Percentiles rank a stretch among this genome's conserved stretches.
Conservation (phyloP, 2,797 vertebrate genomes). For the Staurois parvus region DNA sequence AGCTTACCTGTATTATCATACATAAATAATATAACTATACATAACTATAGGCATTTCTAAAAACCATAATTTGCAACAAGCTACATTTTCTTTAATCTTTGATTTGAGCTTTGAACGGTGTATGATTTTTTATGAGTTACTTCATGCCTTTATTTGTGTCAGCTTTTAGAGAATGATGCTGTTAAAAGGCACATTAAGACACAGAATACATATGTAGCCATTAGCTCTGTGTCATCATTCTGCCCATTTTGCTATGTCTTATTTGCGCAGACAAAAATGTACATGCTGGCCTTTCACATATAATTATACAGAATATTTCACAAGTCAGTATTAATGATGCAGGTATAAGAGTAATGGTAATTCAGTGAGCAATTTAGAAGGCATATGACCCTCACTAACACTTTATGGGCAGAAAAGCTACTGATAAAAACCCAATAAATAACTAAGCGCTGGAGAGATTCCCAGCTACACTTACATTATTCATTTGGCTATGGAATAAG, state of each 20-base stretch:
- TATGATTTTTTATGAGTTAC: not conserved
- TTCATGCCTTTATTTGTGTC: not conserved
- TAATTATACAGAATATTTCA: slow-evolving; percentile 31
- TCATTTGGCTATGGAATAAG: slow-evolving; percentile 5
- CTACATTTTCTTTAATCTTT: not conserved
- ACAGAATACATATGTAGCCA: not conserved
- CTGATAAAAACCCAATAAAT: slow-evolving; percentile 53
- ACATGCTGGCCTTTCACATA: slow-evolving; percentile 37
- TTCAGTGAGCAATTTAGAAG: slow-evolving; percentile 39
- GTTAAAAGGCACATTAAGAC: not conserved
- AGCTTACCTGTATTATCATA: too few species aligned
- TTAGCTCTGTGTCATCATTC: not conserved
- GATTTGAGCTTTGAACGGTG: not conserved
- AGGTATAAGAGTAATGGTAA: slow-evolving; percentile 42
- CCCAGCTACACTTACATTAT: slow-evolving; percentile 47
- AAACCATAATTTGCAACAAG: not conserved
- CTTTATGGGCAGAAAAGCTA: slow-evolving; percentile 34
- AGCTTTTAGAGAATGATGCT: not conserved
- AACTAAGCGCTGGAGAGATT: slow-evolving; percentile 22
- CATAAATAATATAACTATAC: too few species aligned
- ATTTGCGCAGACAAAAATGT: slow-evolving; percentile 13
- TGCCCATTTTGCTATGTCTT: not conserved
- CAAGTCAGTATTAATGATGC: slow-evolving; percentile 39
- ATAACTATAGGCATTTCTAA: not conserved
- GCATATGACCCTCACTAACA: slow-evolving; percentile 21